These are phyloP conservation scores for Momotus momota DNA, from an alignment of 2,797 vertebrate species.

Conservation along the genomic window DNA sequence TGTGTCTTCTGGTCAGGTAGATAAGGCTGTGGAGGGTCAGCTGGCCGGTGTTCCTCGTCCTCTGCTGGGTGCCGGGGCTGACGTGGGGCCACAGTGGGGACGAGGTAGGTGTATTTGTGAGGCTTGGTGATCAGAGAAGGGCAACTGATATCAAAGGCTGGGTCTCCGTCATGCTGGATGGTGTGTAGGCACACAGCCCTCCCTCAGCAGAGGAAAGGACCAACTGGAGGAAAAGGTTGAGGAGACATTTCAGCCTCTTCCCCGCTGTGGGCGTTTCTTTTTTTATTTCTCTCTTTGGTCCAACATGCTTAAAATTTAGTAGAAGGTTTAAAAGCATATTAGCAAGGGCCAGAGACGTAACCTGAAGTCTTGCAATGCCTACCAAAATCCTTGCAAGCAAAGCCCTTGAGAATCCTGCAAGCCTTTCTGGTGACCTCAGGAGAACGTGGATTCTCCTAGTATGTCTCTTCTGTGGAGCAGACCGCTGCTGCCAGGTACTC, in stretches of 20 bases:
- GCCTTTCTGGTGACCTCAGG: background rate
- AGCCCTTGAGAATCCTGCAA: background rate
- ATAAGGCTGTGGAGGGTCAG: background rate
- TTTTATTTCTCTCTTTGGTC: background rate
- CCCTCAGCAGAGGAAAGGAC: background rate
- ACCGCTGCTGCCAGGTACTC: background rate
- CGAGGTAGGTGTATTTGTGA: accelerated
- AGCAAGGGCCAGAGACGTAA: background rate
- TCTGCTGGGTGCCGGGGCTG: background rate
- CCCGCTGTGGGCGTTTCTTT: accelerated
- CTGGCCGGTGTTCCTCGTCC: accelerated
- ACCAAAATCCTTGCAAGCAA: background rate
- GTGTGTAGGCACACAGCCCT: background rate
- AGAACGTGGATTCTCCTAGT: background rate
- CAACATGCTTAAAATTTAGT: background rate
- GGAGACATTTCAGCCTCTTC: no score
- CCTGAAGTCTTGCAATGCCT: background rate
- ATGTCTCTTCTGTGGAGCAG: background rate
- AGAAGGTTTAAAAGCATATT: background rate
- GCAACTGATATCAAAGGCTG: background rate
- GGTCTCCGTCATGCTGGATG: accelerated
- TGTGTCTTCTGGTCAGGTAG: accelerated
- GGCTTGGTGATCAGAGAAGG: accelerated
- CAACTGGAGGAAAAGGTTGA: background rate
- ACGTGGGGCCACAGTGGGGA: accelerated